Evolutionary conservation across 1,140 invertebrate species (phyloP), one percentile per base, ranked within the genome.

Genomic region (Calliopsis andreniformis): DNA sequence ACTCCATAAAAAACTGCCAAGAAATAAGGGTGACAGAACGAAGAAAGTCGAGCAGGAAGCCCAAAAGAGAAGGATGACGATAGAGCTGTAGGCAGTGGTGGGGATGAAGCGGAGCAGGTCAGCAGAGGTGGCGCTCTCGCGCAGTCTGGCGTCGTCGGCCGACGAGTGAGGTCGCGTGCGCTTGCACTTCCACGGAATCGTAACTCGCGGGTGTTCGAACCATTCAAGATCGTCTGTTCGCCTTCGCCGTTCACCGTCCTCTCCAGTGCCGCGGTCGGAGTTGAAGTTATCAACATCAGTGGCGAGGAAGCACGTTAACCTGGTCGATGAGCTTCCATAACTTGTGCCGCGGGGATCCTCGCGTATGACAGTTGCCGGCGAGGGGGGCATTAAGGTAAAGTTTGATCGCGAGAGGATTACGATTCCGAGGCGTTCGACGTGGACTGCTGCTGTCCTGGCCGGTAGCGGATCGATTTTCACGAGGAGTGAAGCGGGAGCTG

Each of bases 141-240:
- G 88, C 90, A 92, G 91, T 92, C 88, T 89, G 84, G 87, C 84
- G 89, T 90, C 88, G 90, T 88, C 90, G 90, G 89, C 88, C 90
- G 87, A 90, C 88, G 87, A 83, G 80, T 71, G 78, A n/a, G n/a
- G n/a, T n/a, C n/a, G n/a, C n/a, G n/a, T 58, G 55, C 28, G 55
- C n/a, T 4, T 0, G 23, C 35, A n/a, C 32, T 5, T 39, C 30
- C 32, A 39, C 49, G 18, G 2, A 2, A n/a, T 18, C 42, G 23
- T 30, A 30, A 30, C n/a, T 51, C 25, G 43, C 64, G 25, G 14
- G 10, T 14, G 43, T 59, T 59, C 51, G 6, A 49, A 59, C 25
- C 66, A 32, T 3, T 10, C 14, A 23, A 49, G 18, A 69, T 43
- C 23, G 43, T 68, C 45, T 8, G 1, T 66, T 72, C 18, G 25